phyloP scores from a whole-genome alignment of 2,113 vertebrate species.

The Hemicordylus capensis region DNA sequence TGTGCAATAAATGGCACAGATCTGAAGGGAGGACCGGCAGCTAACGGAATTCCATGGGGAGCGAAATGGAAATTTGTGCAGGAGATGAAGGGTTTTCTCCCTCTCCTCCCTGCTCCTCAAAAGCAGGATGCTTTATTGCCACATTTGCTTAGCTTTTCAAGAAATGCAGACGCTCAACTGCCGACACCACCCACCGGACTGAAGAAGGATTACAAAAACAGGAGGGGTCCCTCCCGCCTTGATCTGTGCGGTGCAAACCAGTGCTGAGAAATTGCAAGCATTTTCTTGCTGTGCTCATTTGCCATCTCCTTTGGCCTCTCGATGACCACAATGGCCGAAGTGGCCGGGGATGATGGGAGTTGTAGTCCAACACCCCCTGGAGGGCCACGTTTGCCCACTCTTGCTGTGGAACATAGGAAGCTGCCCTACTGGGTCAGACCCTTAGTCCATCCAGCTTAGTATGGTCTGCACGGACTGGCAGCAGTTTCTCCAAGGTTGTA shows the following conservation, averaged over 20 bases:
- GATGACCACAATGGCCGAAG: not conserved
- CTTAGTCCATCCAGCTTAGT: too few species aligned
- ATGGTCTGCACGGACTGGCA: too few species aligned
- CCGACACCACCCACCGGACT: not conserved
- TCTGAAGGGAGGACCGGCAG: not conserved
- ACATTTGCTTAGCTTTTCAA: not conserved
- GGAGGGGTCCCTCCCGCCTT: constrained; percentile 16
- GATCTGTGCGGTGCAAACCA: not conserved
- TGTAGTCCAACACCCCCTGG: too few species aligned
- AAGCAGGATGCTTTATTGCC: not conserved
- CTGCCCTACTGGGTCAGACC: too few species aligned
- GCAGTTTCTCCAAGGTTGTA: too few species aligned
- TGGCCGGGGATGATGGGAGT: too few species aligned
- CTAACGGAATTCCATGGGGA: not conserved
- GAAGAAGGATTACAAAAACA: constrained; percentile 25
- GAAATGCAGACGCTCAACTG: not conserved
- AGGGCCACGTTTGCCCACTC: too few species aligned
- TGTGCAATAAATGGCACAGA: accelerated
- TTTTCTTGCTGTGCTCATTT: not conserved
- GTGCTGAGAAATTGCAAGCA: not conserved
- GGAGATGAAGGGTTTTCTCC: not conserved
- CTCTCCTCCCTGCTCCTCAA: not conserved
- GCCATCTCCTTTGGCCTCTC: too few species aligned
- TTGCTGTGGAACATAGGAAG: too few species aligned
- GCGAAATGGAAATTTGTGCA: not conserved